These are phyloP conservation scores for Toxonevra muliebris DNA, from an alignment of 2,888 invertebrate species.

Conservation along the genomic window DNA sequence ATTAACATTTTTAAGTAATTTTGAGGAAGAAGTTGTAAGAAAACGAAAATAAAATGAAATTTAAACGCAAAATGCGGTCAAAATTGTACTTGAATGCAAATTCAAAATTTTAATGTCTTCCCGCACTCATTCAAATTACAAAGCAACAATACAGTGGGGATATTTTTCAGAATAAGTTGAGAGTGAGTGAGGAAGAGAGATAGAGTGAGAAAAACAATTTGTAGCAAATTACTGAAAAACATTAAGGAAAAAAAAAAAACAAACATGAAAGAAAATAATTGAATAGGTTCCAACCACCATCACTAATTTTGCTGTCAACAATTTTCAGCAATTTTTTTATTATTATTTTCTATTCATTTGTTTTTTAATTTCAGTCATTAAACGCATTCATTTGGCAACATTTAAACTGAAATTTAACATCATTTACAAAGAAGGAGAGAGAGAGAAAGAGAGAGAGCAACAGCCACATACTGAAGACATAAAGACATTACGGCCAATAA, in stretches of 20 bases:
- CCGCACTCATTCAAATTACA: too few relatives aligned
- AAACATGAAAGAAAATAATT: background rate
- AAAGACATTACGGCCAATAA: constrained; percentile 61
- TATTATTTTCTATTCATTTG: background rate
- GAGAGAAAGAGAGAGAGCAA: too few relatives aligned
- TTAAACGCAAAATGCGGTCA: too few relatives aligned
- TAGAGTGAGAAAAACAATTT: too few relatives aligned
- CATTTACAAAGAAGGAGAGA: background rate
- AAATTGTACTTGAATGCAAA: too few relatives aligned
- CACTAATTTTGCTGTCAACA: background rate
- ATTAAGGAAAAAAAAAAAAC: background rate
- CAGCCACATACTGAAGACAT: constrained; percentile 43
- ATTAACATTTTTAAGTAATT: too few relatives aligned
- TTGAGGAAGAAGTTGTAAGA: too few relatives aligned
- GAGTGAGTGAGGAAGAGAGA: too few relatives aligned
- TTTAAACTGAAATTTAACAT: background rate
- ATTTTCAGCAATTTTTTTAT: background rate
- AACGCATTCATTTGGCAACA: constrained; percentile 12
- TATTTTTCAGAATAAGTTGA: too few relatives aligned
- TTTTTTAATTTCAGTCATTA: constrained; percentile 16
- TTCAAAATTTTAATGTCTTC: too few relatives aligned
- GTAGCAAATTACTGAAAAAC: background rate
- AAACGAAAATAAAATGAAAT: too few relatives aligned
- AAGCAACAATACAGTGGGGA: too few relatives aligned
- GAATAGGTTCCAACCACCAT: background rate